These are phyloP conservation scores for Sinotaia quadrata DNA, from an alignment of 2,888 invertebrate genomes.

Conservation along the genomic window DNA sequence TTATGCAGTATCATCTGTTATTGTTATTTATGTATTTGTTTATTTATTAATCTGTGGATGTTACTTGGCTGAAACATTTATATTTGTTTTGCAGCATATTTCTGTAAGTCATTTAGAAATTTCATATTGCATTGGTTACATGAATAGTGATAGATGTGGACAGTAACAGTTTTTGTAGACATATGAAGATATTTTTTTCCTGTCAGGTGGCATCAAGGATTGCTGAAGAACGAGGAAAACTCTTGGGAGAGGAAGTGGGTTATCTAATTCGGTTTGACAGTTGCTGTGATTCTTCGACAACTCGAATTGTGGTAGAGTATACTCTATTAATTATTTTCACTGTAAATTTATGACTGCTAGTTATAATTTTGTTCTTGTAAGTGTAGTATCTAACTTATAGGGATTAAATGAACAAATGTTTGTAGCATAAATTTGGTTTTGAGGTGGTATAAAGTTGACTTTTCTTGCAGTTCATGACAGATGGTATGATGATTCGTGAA, in stretches of 20 bases:
- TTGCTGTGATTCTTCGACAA: conserved; percentile 66
- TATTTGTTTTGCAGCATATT: too few species aligned
- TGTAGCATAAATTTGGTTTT: not conserved
- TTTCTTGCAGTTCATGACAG: conserved; percentile 88
- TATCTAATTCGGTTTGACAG: conserved; percentile 84
- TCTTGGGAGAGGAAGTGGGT: conserved; percentile 85
- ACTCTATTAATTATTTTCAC: not conserved
- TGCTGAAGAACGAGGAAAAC: conserved; percentile 86
- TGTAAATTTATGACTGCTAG: not conserved
- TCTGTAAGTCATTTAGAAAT: too few species aligned
- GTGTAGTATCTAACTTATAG: conserved; percentile 35
- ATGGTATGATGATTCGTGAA: conserved; percentile 93
- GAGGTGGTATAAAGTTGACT: not conserved
- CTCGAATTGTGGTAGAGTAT: conserved; percentile 72
- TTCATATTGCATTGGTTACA: too few species aligned
- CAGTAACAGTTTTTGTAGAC: too few species aligned
- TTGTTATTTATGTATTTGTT: too few species aligned
- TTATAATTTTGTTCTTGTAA: conserved; percentile 76
- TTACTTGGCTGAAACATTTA: too few species aligned
- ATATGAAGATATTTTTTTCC: conserved; percentile 12
- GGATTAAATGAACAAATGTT: not conserved
- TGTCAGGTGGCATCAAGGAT: conserved; percentile 84
- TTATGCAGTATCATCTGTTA: too few species aligned
- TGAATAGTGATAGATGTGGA: too few species aligned
- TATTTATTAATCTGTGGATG: too few species aligned